These are phyloP conservation scores for Caenorhabditis angaria DNA, from an alignment of 2,888 invertebrate species.

Conservation along the genomic window DNA sequence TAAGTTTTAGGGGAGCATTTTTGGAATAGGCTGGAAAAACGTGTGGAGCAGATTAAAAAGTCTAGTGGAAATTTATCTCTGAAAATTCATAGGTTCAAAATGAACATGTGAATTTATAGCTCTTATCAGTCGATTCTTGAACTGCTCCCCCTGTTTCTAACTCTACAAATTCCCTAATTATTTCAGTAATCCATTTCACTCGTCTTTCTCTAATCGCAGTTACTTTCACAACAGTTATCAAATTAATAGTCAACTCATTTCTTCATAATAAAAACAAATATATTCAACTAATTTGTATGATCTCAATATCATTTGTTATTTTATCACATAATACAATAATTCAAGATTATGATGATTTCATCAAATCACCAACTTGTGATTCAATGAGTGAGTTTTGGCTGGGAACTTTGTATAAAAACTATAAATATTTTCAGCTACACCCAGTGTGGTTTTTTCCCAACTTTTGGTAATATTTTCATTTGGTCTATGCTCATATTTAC, in stretches of 20 bases:
- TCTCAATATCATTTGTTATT: slow-evolving; percentile 19
- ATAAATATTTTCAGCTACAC: slow-evolving; percentile 14
- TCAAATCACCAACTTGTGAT: slow-evolving; percentile 21
- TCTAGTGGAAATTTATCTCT: no score
- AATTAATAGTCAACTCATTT: slow-evolving; percentile 10
- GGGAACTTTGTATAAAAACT: neutral
- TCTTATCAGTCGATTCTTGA: no score
- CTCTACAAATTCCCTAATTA: no score
- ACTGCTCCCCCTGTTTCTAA: no score
- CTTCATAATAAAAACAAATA: slow-evolving; percentile 7
- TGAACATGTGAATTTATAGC: no score
- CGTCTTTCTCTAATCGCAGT: slow-evolving; percentile 21
- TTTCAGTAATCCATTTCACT: slow-evolving; percentile 30
- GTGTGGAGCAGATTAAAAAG: no score
- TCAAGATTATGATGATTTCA: slow-evolving; percentile 28
- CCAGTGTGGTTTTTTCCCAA: slow-evolving; percentile 22
- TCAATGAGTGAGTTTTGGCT: slow-evolving; percentile 33
- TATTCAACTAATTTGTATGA: slow-evolving; percentile 24
- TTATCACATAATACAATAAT: slow-evolving; percentile 28
- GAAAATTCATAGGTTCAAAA: no score
- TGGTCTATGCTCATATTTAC: slow-evolving; percentile 22
- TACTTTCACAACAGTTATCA: slow-evolving; percentile 33
- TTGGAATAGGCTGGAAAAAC: no score
- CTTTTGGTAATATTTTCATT: slow-evolving; percentile 25
- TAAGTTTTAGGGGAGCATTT: no score